Evolutionary conservation across 2,797 vertebrate genomes (phyloP), one percentile per base, ranked within the genome.

Genomic region (Meda fulgida): DNA sequence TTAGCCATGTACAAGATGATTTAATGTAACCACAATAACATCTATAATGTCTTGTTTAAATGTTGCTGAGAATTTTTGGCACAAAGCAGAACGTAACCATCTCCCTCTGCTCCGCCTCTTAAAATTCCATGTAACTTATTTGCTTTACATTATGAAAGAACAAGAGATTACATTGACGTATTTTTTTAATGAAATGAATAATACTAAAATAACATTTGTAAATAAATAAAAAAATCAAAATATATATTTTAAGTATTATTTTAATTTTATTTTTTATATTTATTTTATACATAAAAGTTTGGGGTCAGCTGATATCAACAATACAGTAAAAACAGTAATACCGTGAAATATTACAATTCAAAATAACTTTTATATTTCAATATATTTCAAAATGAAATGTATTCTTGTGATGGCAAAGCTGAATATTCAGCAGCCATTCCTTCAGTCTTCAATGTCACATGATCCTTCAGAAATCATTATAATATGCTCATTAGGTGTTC

Each of bases 21-120:
- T 70, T 78, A 69, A 78, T 78, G 60, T 83, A 77, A 83, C 81
- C 72, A 67, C 60, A 83, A 77, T 67, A 76, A 83, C 72, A 76
- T 77, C 46, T 67, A 67, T 76, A 76, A 83, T 77, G 81, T 67
- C 60, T 77, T 76, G 46, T 65, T 18, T 77, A 83, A 83, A 83
- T n/a, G 16, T 53, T 53, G 72, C 46, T 6, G 46, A 29, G 46
- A 77, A 29, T 77, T 53, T 83, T 34, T 77, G 81, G 81, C 72
- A 76, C 60, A 23, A 43, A 34, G 69, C 53, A 82, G 53, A 82
- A 55, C 1, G 3, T 58, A 43, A 65, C 13, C 38, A 63, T 65
- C 60, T 66, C 77, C 18, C 21, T 36, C 18, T 85, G 70, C n/a
- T 26, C 16, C 31, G 63, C 38, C 21, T 75, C 5, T 36, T 51